Evolutionary conservation across 2,797 vertebrate species (phyloP).

Genomic region (Chelon labrosus): DNA sequence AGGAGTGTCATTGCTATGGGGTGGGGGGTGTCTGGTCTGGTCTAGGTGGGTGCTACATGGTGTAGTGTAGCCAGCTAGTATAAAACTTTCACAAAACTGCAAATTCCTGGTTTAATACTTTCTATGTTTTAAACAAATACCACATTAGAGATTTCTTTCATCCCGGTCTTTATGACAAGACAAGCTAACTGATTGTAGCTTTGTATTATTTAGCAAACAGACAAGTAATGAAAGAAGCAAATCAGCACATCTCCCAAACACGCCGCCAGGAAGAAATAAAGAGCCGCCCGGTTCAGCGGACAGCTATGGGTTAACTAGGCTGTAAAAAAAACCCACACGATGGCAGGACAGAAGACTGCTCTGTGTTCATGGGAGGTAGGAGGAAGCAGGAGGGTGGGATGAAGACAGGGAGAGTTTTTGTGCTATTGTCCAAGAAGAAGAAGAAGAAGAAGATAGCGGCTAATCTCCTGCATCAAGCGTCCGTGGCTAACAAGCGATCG

Average conservation of each 20-base stretch:
- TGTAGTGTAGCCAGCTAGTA: too few relatives aligned
- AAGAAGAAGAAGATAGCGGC: conserved; percentile 22
- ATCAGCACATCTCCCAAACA: not conserved
- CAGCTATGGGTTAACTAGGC: conserved; percentile 62
- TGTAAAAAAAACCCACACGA: conserved; percentile 65
- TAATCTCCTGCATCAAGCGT: conserved; percentile 32
- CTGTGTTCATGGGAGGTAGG: conserved; percentile 67
- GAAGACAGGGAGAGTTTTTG: conserved; percentile 66
- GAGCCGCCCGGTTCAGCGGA: conserved; percentile 48
- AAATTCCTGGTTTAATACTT: too few relatives aligned
- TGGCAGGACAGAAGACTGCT: conserved; percentile 64
- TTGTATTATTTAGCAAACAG: not conserved
- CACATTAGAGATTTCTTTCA: not conserved
- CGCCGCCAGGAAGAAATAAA: not conserved
- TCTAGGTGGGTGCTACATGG: too few relatives aligned
- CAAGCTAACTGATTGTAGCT: not conserved
- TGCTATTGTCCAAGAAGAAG: conserved; percentile 34
- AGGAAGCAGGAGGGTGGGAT: conserved; percentile 53
- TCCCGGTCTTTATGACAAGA: too few relatives aligned
- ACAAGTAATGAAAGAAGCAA: not conserved
- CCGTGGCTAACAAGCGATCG: not conserved
- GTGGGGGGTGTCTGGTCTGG: too few relatives aligned
- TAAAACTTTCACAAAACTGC: too few relatives aligned
- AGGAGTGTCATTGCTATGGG: too few relatives aligned
- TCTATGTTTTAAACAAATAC: too few relatives aligned